phyloP scores from a whole-genome alignment of 1,140 invertebrate species.

The Plectrocnemia conspersa region DNA sequence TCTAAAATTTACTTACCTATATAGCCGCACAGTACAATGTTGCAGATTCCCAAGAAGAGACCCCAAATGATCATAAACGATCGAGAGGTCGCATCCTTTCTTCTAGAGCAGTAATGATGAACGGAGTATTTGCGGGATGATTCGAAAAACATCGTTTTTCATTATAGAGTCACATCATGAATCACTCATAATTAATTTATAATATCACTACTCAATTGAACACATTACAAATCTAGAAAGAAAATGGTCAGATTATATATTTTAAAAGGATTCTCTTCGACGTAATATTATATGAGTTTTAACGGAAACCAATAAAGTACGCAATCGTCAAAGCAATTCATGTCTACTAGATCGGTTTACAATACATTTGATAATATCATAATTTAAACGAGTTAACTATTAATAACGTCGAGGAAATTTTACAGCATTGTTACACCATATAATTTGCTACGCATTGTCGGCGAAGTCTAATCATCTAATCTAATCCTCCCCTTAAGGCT shows the following conservation, averaged over 20 bases:
- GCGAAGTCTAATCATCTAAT: too few relatives aligned
- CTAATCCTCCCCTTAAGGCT: too few relatives aligned
- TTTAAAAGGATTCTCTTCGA: constrained; percentile 3
- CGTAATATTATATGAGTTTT: neutral
- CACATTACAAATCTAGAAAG: too few relatives aligned
- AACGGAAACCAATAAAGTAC: constrained; percentile 31
- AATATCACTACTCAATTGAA: too few relatives aligned
- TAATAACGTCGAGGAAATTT: too few relatives aligned
- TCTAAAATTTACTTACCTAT: constrained; percentile 32
- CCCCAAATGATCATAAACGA: constrained; percentile 24
- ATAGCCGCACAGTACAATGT: constrained; percentile 32
- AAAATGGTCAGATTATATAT: too few relatives aligned
- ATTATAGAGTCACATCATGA: constrained; percentile 17
- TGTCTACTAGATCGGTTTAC: constrained; percentile 30
- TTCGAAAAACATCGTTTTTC: constrained; percentile 27
- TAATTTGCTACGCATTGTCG: too few relatives aligned
- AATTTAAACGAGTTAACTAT: too few relatives aligned
- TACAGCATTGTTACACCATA: too few relatives aligned
- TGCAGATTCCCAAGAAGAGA: constrained; percentile 30
- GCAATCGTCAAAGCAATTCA: constrained; percentile 27
- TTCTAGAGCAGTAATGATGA: constrained; percentile 13
- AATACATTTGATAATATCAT: too few relatives aligned
- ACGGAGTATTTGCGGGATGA: constrained; percentile 5
- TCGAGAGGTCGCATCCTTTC: neutral
- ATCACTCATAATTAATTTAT: neutral